Evolutionary conservation across 2,888 invertebrate species (phyloP), one percentile per base, ranked within the genome.

Genomic region (Drosophila trichaetosa): DNA sequence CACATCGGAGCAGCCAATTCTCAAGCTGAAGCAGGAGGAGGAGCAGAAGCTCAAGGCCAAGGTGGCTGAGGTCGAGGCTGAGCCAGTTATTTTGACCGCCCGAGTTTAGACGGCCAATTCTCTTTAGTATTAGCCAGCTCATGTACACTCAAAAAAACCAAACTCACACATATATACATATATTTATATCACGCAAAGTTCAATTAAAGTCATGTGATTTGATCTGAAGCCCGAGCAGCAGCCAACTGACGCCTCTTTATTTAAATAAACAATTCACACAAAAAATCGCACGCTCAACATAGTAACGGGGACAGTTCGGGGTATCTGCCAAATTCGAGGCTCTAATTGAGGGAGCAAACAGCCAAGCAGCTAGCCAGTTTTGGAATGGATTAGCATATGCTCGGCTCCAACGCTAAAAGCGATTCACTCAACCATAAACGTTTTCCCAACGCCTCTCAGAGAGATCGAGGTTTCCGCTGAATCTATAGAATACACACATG

Each of bases 31-130:
- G 73, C 81, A 89, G 70, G 90, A 74, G 27, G 92, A 93, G 73
- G 92, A 93, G 73, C 80, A 91, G 54, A 88, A 92, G 68, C 83
- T 93, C 1, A 92, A 92, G 76, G 91, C 91, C 60, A 92, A 92
- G 83, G 87, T 92, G 5, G 93, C 92, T 31, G 93, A 93, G 76
- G 91, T 93, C 38, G 92, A 93, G 79, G 93, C 93, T 31, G 92
- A 92, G 31, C 93, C 93, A n/a, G 79, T 93, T 13, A 93, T 93
- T 66, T 83, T 93, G 10, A 91, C 92, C 33, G 87, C 93, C 10
- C 90, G 93, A 42, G 90, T 93, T 57, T 93, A 90, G 84, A 36
- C 54, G 51, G 4, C 38, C 24, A 56, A 38, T 53, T 29, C 36
- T 46, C 49, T 57, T 61, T 83, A 83, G 81, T 59, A 66, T 62